Evolutionary conservation across 2,113 vertebrate species (phyloP), one percentile per base, ranked within the genome.

Genomic region (Capreolus pygargus): DNA sequence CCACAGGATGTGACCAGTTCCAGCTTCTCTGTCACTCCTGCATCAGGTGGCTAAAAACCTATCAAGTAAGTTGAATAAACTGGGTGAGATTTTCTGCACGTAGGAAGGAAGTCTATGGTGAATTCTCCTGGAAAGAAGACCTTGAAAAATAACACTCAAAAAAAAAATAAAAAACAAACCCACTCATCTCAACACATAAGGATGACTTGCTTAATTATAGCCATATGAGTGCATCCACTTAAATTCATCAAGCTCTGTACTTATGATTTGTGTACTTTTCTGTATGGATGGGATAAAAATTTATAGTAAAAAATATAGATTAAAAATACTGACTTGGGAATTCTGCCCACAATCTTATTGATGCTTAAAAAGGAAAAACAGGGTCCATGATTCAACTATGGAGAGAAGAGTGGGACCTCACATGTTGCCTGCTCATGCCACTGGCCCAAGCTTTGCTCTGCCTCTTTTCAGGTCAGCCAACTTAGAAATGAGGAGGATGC

Each of bases 81-180:
- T 27, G 23, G 54, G 12, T 15, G 78, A 50, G 47, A 7, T 27
- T 11, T 74, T 36, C 81, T 57, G 70, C 16, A 25, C 3, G 1
- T 45, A 54, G 85, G 55, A 54, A 82, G 47, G 54, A 82, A 50
- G 27, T 7, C n/a, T 36, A 2, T 14, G n/a, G 28, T 28, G 16
- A 30, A 50, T n/a, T 54, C 45, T 61, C 17, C 43, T 39, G n/a
- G 70, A 74, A 64, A 50, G 58, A 21, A 47, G 4, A 9, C 25
- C 43, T 67, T 86, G 89, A 13, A 67, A 95, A 54, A 79, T 30
- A 64, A 55, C 45, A 19, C 30, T 50, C 27, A 6, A 17, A 30
- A 47, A 45, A 3, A 23, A 39, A 70, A n/a, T n/a, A n/a, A n/a
- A 19, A 10, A 0, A 30, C 11, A 17, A 10, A 0, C 14, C 27